Conservation (phyloP, 1,140 invertebrate genomes). For the Leguminivora glycinivorella region DNA sequence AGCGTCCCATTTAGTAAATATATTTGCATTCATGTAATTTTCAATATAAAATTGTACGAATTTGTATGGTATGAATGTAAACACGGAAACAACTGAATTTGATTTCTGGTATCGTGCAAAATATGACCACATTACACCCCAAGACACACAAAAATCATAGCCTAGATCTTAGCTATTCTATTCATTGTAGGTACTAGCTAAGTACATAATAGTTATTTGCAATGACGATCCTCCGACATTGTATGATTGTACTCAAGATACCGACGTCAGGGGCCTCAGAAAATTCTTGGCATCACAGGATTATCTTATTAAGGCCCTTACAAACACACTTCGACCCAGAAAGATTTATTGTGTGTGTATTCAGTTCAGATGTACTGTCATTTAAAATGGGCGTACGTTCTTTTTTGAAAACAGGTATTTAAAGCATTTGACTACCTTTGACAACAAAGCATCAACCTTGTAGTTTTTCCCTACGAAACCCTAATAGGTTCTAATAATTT, state of each 20-base stretch:
- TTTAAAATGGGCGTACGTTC: background rate
- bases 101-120: too few relatives aligned
- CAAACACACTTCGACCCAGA: background rate
- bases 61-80: background rate
- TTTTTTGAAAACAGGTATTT: too few relatives aligned
- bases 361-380: background rate
- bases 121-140: too few relatives aligned
- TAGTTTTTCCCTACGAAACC: too few relatives aligned
- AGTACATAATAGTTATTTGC: background rate
- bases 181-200: background rate
- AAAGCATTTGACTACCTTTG: too few relatives aligned
- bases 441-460: too few relatives aligned
- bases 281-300: background rate
- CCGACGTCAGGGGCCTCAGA: background rate
- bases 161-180: too few relatives aligned
- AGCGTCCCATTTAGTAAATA: background rate
- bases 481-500: too few relatives aligned
- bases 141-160: too few relatives aligned
- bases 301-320: conserved; percentile 7
- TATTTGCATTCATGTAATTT: background rate
- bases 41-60: too few relatives aligned
- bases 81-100: too few relatives aligned
- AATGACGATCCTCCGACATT: background rate
- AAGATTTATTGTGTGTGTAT: background rate
- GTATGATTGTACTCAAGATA: background rate